Base-by-base conservation (phyloP, 1,140 invertebrate genomes). In the Xylocopa sonorina region DNA sequence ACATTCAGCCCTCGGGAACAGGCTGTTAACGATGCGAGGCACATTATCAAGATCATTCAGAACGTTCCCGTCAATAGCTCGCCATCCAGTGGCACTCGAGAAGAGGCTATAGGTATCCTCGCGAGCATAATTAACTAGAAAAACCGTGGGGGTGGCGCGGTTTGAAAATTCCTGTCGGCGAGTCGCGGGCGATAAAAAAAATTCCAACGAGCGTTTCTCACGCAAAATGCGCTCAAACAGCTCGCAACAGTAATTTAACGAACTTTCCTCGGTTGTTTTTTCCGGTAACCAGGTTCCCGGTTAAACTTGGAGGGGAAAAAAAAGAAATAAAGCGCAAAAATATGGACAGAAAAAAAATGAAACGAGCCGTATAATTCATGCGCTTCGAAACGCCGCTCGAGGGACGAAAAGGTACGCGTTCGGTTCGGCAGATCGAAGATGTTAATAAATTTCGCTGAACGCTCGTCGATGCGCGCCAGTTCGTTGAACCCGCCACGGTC, bases 401-500 rank as follows among this genome's bases (percentile, higher is more conserved):
- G 21, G 24, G 14, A 21, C 2, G 6, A n/a, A n/a, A 60, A 32
- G 27, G 29, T 4, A 16, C 2, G 1, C 16, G n/a, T 73, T 63
- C 38, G 9, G 50, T 51, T 58, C 9, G 50, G 29, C 2, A 27
- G 2, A 3, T 34, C 29, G 29, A 48, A 68, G 29, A 68, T 68
- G 18, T 58, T 58, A 69, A 69, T 46, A 69, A 69, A 69, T 77
- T 46, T 9, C 21, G 29, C 21, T 0, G 46, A 2, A 16, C 60
- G 32, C 64, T 48, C 18, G 32, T 72, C 55, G 34, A 24, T 60
- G 24, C 43, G 34, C 16, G 34, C n/a, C 27, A 29, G 51, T 71
- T 50, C 60, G 67, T 60, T 71, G 55, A 77, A 77, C 53, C 41
- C 41, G 29, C 58, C 73, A 38, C 32, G 32, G n/a, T 60, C 29